A percentile compares a stretch with the other conserved stretches of the same genome.
phyloP scores from a whole-genome alignment of 2,113 vertebrate genomes.

The Delphinapterus leucas region DNA sequence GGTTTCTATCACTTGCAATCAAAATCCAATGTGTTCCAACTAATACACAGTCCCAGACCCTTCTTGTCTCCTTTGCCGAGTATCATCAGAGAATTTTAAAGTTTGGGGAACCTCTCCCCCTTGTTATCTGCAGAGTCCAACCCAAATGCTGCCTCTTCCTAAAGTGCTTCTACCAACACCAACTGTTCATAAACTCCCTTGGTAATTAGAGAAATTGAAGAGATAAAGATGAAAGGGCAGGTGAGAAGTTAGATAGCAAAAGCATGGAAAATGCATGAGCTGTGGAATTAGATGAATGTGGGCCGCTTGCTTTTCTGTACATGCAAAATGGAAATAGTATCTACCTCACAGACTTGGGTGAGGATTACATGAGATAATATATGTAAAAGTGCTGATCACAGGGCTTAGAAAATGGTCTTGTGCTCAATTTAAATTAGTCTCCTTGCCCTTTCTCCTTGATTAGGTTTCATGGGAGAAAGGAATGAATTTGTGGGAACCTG shows the following conservation, averaged over 20 bases:
- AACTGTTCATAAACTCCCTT: neutral
- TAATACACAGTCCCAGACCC: neutral
- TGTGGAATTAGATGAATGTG: neutral
- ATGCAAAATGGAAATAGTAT: neutral
- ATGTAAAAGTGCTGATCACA: neutral
- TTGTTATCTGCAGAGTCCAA: neutral
- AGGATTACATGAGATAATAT: neutral
- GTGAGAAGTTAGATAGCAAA: neutral
- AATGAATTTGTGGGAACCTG: neutral
- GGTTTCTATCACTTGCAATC: neutral
- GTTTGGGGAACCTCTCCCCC: neutral
- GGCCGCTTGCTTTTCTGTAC: neutral
- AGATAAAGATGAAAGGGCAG: neutral
- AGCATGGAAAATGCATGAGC: neutral
- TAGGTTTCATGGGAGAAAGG: neutral
- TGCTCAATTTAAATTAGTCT: neutral
- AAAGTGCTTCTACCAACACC: neutral
- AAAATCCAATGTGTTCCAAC: neutral
- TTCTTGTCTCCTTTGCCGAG: neutral
- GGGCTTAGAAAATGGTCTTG: slow-evolving; percentile 22
- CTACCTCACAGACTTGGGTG: neutral
- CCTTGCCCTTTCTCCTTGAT: neutral
- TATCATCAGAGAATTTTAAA: neutral
- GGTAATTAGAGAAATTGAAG: neutral
- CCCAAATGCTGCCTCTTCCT: neutral